These are phyloP conservation scores for Vollenhovia emeryi DNA, from an alignment of 1,140 invertebrate genomes.

Conservation along the genomic window DNA sequence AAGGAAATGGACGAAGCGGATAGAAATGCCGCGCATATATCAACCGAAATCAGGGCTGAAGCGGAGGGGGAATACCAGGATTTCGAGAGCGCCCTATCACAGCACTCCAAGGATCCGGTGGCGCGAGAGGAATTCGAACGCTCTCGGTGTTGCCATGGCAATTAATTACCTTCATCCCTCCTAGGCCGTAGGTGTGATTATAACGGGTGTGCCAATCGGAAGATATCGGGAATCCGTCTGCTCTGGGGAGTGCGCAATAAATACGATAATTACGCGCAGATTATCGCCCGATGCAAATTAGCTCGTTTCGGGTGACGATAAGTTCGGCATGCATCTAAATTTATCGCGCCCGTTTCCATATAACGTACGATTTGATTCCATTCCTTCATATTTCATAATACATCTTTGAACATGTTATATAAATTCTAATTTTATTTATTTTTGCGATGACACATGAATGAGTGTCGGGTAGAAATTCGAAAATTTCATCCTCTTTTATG, in stretches of 20 bases:
- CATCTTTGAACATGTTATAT: not conserved
- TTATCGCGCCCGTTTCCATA: not conserved
- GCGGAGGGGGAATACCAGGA: not conserved
- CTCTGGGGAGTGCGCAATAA: conserved; percentile 35
- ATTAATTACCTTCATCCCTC: conserved; percentile 86
- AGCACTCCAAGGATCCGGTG: conserved; percentile 33
- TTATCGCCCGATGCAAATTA: conserved; percentile 43
- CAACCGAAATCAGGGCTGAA: not conserved
- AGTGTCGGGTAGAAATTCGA: not conserved
- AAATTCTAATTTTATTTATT: not conserved
- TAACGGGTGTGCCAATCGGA: conserved; percentile 81
- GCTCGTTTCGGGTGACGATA: conserved; percentile 25
- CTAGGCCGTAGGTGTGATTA: conserved; percentile 79
- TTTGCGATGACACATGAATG: not conserved
- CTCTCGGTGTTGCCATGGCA: conserved; percentile 84
- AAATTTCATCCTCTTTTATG: not conserved
- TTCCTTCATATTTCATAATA: not conserved
- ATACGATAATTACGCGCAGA: conserved; percentile 66
- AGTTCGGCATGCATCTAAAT: conserved; percentile 5
- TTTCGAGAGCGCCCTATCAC: conserved; percentile 29
- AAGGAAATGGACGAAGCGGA: not conserved
- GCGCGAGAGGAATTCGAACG: conserved; percentile 78
- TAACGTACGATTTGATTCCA: not conserved
- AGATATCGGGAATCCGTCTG: conserved; percentile 64
- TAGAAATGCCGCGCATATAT: not conserved